Conservation (phyloP, 2,113 vertebrate species). For the Colistium nudipinnis region DNA sequence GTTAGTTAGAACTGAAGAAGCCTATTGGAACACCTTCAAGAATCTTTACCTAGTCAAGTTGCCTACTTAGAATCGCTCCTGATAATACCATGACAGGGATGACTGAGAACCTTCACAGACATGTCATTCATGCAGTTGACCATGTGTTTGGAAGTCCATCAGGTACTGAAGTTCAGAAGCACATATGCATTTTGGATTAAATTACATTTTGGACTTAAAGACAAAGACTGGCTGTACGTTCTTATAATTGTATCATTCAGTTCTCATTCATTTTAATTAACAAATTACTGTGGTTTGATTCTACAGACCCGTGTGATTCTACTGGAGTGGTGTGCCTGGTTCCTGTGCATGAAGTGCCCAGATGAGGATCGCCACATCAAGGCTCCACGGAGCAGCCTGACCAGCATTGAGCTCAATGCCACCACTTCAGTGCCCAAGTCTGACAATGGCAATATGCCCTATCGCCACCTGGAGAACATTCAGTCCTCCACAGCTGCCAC, state of each 20-base stretch:
- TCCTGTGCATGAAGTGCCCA: slow-evolving; percentile 93
- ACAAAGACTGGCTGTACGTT: not conserved
- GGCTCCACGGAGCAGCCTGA: slow-evolving; percentile 84
- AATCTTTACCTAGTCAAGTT: no score
- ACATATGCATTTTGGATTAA: no score
- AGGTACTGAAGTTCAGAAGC: no score
- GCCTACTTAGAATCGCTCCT: no score
- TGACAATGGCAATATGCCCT: slow-evolving; percentile 87
- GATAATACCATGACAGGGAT: no score
- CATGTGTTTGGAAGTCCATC: no score
- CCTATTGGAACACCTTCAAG: no score
- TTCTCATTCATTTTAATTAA: not conserved
- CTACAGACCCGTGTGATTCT: slow-evolving; percentile 90
- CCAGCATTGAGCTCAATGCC: slow-evolving; percentile 84
- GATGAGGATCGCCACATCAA: slow-evolving; percentile 89
- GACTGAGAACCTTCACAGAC: no score
- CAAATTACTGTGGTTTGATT: slow-evolving; percentile 11
- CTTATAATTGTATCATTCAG: not conserved
- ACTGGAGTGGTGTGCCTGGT: slow-evolving; percentile 97
- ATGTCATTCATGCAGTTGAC: no score
- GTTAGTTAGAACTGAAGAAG: no score
- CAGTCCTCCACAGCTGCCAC: slow-evolving; percentile 85
- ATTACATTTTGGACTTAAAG: no score
- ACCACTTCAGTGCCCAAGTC: slow-evolving; percentile 74
- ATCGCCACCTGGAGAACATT: slow-evolving; percentile 85